A percentile compares a stretch with the other conserved stretches of the same genome.
Conservation (phyloP, 1,140 invertebrate species). For the Spodoptera litura region DNA sequence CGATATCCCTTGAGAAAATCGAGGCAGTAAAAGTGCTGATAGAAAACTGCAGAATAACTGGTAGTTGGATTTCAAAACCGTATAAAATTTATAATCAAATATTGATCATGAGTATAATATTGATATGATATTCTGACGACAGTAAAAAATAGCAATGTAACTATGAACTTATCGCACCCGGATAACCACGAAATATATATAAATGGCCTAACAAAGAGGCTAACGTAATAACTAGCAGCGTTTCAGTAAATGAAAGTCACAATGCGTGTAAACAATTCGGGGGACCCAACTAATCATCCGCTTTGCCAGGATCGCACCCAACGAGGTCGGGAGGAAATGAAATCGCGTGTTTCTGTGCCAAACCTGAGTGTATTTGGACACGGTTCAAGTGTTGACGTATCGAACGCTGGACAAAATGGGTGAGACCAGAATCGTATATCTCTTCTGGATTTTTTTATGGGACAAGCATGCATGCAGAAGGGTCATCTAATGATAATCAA, state of each 20-base stretch:
- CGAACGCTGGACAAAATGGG: background rate
- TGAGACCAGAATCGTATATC: background rate
- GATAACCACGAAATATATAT: background rate
- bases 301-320: slow-evolving; percentile 59
- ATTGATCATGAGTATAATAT: no score
- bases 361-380: slow-evolving; percentile 65
- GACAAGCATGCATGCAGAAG: background rate
- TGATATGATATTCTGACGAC: no score
- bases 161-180: no score
- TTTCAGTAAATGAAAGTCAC: slow-evolving; percentile 14
- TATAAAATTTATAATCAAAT: no score
- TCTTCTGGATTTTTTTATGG: background rate
- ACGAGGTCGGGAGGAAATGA: slow-evolving; percentile 66
- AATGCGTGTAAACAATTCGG: slow-evolving; percentile 20
- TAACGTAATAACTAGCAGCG: background rate
- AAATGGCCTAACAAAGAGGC: background rate
- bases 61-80: no score
- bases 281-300: slow-evolving; percentile 45
- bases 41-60: no score
- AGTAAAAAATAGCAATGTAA: no score
- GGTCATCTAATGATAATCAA: background rate
- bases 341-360: slow-evolving; percentile 65
- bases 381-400: slow-evolving; percentile 57
- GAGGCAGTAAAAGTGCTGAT: no score
- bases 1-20: no score